Conservation (phyloP, 2,797 vertebrate species). For the Arrhamphus sclerolepis region DNA sequence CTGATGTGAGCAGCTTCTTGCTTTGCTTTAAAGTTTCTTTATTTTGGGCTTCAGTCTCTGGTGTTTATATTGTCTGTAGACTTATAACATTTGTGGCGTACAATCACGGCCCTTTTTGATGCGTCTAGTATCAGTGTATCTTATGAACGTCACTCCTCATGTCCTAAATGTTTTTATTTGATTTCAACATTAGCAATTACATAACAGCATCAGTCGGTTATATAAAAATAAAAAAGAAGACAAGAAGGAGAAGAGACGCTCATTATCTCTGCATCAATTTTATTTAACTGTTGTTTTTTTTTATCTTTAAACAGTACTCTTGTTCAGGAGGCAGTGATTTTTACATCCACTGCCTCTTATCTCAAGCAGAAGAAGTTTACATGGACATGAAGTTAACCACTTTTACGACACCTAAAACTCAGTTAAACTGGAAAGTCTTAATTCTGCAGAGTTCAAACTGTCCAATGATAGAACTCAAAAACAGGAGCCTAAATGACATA, state of each 20-base stretch:
- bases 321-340: background rate
- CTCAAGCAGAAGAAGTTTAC: background rate
- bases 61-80: conserved; percentile 1
- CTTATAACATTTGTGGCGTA: background rate
- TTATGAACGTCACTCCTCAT: background rate
- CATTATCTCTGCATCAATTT: background rate
- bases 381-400: background rate
- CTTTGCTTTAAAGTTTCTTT: background rate
- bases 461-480: too few species aligned
- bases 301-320: background rate
- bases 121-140: background rate
- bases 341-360: background rate
- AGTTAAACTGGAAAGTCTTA: background rate
- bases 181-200: too few species aligned
- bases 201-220: too few species aligned
- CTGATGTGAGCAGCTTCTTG: background rate
- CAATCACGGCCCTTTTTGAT: background rate
- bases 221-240: background rate
- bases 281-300: too few species aligned
- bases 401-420: background rate
- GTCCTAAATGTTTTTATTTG: background rate
- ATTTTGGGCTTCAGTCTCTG: background rate
- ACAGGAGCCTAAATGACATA: too few species aligned
- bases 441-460: too few species aligned
- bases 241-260: background rate